A percentile compares a stretch with the other conserved stretches of the same genome.
These are phyloP conservation scores for Heliconius ismenius DNA, from an alignment of 2,888 invertebrate genomes.

Conservation along the genomic window DNA sequence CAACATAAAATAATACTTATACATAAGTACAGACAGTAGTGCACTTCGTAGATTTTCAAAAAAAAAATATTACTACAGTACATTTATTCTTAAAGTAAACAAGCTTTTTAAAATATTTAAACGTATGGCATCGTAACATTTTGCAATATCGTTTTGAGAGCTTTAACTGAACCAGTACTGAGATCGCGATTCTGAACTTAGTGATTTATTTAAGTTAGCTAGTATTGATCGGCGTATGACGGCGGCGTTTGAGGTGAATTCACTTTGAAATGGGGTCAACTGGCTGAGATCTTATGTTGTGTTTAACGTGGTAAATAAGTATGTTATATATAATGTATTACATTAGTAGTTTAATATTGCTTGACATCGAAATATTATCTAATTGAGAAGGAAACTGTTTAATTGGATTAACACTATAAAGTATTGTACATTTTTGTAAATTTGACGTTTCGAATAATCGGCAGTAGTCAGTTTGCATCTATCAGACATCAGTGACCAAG, in stretches of 20 bases:
- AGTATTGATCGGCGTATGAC: slow-evolving; percentile 71
- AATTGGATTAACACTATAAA: too few species aligned
- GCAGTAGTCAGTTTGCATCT: too few species aligned
- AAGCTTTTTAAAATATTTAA: slow-evolving; percentile 14
- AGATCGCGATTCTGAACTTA: slow-evolving; percentile 58
- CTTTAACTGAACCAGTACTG: slow-evolving; percentile 39
- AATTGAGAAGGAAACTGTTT: too few species aligned
- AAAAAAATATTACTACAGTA: neutral
- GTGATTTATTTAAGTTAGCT: slow-evolving; percentile 76
- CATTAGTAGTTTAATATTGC: neutral
- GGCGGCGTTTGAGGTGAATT: slow-evolving; percentile 63
- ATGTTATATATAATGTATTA: slow-evolving; percentile 28
- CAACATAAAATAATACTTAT: neutral
- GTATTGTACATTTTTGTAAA: too few species aligned
- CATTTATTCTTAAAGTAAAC: neutral
- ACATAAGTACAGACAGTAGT: neutral
- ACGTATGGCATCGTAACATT: neutral
- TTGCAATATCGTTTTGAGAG: slow-evolving; percentile 13
- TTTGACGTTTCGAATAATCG: too few species aligned
- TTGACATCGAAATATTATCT: neutral
- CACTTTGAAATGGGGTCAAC: slow-evolving; percentile 71
- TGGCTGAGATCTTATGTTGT: slow-evolving; percentile 57
- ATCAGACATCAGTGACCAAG: too few species aligned
- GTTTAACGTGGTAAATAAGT: slow-evolving; percentile 58
- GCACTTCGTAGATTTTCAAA: neutral